Conservation (phyloP, 2,888 invertebrate genomes). For the Pheosia gnoma region DNA sequence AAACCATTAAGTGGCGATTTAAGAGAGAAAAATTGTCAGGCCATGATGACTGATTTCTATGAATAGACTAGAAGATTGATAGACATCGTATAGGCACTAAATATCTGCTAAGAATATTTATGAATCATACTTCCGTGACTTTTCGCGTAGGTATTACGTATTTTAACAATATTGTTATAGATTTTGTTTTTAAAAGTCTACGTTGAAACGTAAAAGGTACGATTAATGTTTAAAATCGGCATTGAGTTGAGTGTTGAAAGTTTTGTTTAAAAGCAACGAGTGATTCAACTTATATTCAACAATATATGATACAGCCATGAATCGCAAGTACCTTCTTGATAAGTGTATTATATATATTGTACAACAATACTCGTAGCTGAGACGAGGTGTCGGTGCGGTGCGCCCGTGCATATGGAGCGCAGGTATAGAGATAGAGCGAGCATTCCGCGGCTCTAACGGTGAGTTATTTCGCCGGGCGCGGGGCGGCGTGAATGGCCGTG, state of each 20-base stretch:
- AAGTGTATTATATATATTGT: neutral
- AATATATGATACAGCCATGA: neutral
- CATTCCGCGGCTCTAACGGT: conserved; percentile 81
- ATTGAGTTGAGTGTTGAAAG: neutral
- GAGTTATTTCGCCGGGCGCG: conserved; percentile 76
- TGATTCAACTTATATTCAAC: neutral
- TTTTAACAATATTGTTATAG: neutral
- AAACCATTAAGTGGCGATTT: no score
- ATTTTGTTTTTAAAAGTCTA: neutral
- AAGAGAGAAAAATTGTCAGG: neutral
- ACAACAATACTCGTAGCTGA: neutral
- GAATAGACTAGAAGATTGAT: conserved; percentile 29
- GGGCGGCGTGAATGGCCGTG: conserved; percentile 80
- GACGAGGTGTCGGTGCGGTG: neutral
- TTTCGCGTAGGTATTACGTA: neutral
- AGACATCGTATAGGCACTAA: conserved; percentile 23
- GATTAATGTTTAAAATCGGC: neutral
- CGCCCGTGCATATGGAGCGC: conserved; percentile 1
- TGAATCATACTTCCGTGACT: conserved; percentile 3
- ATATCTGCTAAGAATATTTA: conserved; percentile 3
- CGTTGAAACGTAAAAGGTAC: no score
- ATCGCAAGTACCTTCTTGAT: neutral
- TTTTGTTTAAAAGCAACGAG: neutral
- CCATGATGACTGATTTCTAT: neutral
- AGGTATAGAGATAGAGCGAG: conserved; percentile 73